phyloP scores from a whole-genome alignment of 2,797 vertebrate genomes.

The Myotis vivesi region DNA sequence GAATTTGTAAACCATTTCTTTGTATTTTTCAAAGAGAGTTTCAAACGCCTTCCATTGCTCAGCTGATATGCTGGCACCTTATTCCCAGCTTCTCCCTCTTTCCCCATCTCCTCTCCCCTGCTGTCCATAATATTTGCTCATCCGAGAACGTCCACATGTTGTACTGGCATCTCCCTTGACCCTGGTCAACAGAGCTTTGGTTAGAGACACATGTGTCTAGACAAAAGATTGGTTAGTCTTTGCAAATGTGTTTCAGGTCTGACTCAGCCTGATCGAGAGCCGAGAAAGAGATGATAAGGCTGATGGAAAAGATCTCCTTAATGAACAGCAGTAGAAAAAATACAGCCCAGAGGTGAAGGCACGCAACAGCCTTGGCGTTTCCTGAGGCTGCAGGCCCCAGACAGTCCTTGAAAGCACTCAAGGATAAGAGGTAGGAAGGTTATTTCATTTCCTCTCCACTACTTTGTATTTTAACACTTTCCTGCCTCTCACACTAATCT shows the following conservation, averaged over 20 bases:
- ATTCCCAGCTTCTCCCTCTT: background rate
- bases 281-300: slow-evolving; percentile 70
- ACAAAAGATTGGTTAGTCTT: slow-evolving; percentile 71
- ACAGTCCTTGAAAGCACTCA: background rate
- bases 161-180: background rate
- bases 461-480: slow-evolving; percentile 43
- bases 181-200: slow-evolving; percentile 55
- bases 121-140: background rate
- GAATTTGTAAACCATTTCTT: background rate
- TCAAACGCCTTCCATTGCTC: background rate
- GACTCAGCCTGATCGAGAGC: slow-evolving; percentile 65
- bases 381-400: slow-evolving; percentile 55
- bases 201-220: slow-evolving; percentile 72
- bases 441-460: slow-evolving; percentile 48
- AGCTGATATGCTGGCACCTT: background rate
- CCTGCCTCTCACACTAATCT: background rate
- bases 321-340: slow-evolving; percentile 52
- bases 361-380: slow-evolving; percentile 11
- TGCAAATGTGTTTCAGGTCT: slow-evolving; percentile 67
- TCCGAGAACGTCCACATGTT: background rate
- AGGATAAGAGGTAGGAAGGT: slow-evolving; percentile 11
- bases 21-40: background rate
- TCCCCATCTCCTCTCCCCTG: background rate
- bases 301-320: slow-evolving; percentile 64
- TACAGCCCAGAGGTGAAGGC: slow-evolving; percentile 55